phyloP scores from a whole-genome alignment of 2,113 vertebrate genomes.

The Murina feae region DNA sequence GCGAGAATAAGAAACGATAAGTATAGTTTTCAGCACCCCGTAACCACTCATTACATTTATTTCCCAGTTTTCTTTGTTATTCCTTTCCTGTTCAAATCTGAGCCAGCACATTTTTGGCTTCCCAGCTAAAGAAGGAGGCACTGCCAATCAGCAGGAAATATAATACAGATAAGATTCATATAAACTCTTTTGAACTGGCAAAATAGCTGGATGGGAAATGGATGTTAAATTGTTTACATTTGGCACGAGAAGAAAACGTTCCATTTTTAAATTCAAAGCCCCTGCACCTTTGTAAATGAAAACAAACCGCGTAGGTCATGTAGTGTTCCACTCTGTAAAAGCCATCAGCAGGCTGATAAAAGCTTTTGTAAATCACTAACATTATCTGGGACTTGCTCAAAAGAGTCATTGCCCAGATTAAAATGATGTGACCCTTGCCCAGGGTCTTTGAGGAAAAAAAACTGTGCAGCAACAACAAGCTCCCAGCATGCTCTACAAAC shows the following conservation, averaged over 20 bases:
- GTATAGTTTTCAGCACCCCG: slow-evolving; percentile 79
- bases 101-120: slow-evolving; percentile 83
- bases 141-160: slow-evolving; percentile 84
- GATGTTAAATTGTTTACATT: slow-evolving; percentile 84
- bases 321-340: slow-evolving; percentile 78
- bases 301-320: slow-evolving; percentile 80
- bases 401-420: slow-evolving; percentile 71
- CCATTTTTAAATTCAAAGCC: slow-evolving; percentile 83
- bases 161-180: slow-evolving; percentile 84
- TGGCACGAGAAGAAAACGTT: slow-evolving; percentile 83
- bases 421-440: slow-evolving; percentile 58
- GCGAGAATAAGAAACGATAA: slow-evolving; percentile 71
- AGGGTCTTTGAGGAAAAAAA: slow-evolving; percentile 64
- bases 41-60: slow-evolving; percentile 79
- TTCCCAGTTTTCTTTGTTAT: slow-evolving; percentile 81
- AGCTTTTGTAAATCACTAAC: slow-evolving; percentile 77
- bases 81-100: slow-evolving; percentile 78
- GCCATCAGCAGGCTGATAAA: slow-evolving; percentile 78
- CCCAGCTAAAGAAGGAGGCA: slow-evolving; percentile 72
- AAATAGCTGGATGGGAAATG: slow-evolving; percentile 81
- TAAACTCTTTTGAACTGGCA: slow-evolving; percentile 83
- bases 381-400: slow-evolving; percentile 78
- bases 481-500: neutral
- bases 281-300: slow-evolving; percentile 80
- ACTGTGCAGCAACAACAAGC: slow-evolving; percentile 9